Conservation (phyloP, 2,797 vertebrate species). For the Monodelphis domestica region DNA sequence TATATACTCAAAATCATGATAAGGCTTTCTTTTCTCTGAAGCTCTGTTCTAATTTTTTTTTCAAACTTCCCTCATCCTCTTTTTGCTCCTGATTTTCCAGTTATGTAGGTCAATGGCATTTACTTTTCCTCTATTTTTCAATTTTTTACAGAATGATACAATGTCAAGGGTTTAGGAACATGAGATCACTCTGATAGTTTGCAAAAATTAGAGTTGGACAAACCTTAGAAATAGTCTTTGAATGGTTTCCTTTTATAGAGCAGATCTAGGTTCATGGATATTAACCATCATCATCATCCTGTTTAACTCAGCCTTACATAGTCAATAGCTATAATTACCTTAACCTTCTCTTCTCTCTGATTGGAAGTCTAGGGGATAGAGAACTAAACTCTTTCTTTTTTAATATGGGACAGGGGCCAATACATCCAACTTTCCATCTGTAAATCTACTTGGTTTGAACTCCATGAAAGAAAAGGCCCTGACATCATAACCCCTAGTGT, state of each 20-base stretch:
- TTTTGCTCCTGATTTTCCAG: constrained; percentile 35
- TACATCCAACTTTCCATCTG: neutral
- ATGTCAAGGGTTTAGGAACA: neutral
- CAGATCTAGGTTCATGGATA: neutral
- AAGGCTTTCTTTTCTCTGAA: constrained; percentile 42
- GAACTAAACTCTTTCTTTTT: neutral
- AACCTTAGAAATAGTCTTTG: neutral
- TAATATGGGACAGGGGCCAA: neutral
- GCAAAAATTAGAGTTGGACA: neutral
- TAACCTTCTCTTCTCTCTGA: neutral
- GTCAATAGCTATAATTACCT: neutral
- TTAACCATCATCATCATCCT: neutral
- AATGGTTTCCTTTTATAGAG: neutral
- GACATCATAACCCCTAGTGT: neutral
- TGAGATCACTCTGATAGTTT: neutral
- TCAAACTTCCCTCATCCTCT: constrained; percentile 1
- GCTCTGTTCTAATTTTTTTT: constrained; percentile 42
- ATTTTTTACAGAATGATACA: constrained; percentile 24
- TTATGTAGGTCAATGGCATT: constrained; percentile 46
- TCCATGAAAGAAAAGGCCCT: neutral
- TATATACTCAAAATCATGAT: constrained; percentile 53
- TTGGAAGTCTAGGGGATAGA: neutral
- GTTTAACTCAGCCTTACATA: neutral
- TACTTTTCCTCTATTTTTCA: constrained; percentile 26
- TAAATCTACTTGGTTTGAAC: neutral